Evolutionary conservation across 1,140 invertebrate genomes (phyloP), one percentile per base, ranked within the genome.

Genomic region (Polypedilum vanderplanki): DNA sequence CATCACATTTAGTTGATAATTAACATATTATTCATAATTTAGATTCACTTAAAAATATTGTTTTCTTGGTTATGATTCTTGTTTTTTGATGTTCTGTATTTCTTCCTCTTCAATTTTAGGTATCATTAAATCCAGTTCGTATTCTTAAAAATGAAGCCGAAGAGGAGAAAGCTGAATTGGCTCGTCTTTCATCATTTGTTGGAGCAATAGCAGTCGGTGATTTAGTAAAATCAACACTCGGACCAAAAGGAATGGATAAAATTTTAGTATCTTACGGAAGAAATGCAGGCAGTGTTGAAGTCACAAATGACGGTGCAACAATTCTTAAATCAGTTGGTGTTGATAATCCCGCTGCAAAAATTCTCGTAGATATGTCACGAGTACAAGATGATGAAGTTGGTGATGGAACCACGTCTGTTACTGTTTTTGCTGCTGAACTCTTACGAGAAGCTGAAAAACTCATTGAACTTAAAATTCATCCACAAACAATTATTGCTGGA

Each of bases 221-320:
- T 85, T 86, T 99, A 73, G 93, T 99, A 0, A 99, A 99, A 83
- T 97, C 94, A 76, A 99, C 98, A 10, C 86, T 99, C 12, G 98
- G 98, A 17, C 98, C 98, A 15, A 99, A 99, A 86, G 98, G 98
- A 81, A 99, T 99, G 98, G 98, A 99, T 83, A 99, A 99, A 87
- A 98, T 99, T 79, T 85, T 99, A 9, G 90, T 97, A n/a, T 89
- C 93, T 65, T 87, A 88, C 78, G 91, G 94, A 17, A 87, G 93
- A 77, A 91, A 90, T 82, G 87, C 90, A 79, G 93, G 96, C 64
- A 84, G 85, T 78, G 92, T 99, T 75, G 92, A 98, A 85, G 95
- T 99, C 7, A 99, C 98, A 46, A 99, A 99, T 85, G 98, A 99
- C 86, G 98, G 98, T 76, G 98, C 98, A 12, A 99, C 98, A 7